A percentile compares a stretch with the other conserved stretches of the same genome.
Conservation (phyloP, 2,113 vertebrate genomes). For the Romanogobio albipinnatus region DNA sequence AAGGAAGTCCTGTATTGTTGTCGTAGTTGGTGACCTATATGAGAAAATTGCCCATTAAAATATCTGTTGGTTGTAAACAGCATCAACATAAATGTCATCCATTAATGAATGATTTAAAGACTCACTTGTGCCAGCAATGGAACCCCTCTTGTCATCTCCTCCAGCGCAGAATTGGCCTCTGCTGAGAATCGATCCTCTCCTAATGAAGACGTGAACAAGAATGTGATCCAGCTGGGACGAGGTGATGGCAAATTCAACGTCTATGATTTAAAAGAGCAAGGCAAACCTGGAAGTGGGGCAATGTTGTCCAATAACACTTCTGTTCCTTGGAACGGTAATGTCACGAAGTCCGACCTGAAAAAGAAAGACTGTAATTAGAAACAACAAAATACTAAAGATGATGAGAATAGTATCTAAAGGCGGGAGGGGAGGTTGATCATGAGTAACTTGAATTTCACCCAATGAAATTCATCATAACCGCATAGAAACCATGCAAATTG, state of each 20-base stretch:
- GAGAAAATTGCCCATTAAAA: neutral
- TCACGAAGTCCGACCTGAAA: constrained; percentile 94
- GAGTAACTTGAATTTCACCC: too few relatives aligned
- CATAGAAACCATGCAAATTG: too few relatives aligned
- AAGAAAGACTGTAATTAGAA: neutral
- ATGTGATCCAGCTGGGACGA: neutral
- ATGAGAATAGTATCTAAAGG: too few relatives aligned
- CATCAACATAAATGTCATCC: neutral
- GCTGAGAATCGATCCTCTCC: constrained; percentile 88
- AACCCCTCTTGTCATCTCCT: constrained; percentile 88
- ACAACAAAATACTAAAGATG: neutral
- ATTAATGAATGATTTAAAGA: constrained; percentile 8
- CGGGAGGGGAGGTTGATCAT: too few relatives aligned
- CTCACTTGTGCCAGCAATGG: constrained; percentile 90
- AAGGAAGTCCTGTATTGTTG: constrained; percentile 86
- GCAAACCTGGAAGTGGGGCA: constrained; percentile 85
- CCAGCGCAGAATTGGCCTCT: constrained; percentile 82
- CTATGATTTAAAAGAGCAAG: neutral
- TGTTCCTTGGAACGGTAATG: constrained; percentile 95
- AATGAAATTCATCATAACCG: too few relatives aligned
- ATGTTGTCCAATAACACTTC: constrained; percentile 95
- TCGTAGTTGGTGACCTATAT: constrained; percentile 93
- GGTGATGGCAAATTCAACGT: neutral
- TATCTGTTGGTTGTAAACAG: neutral
- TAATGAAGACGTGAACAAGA: constrained; percentile 55